Conservation (phyloP, 2,888 invertebrate genomes). For the Calliscelio sp. region DNA sequence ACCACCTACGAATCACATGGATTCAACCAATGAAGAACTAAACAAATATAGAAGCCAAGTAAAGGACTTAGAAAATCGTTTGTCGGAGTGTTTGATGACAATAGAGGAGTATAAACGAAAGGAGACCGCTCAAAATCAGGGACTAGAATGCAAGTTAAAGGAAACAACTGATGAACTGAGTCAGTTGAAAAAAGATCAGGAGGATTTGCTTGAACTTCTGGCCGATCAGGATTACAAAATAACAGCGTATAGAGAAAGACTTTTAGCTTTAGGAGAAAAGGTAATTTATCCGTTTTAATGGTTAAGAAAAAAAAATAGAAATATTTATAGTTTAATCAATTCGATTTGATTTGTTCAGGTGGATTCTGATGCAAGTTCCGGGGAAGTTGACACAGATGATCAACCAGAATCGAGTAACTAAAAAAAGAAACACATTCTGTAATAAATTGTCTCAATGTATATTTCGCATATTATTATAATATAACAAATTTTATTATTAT, state of each 20-base stretch:
- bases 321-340: conserved; percentile 1
- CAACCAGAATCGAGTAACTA: conserved; percentile 79
- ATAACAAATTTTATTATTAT: conserved; percentile 2
- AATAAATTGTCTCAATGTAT: conserved; percentile 36
- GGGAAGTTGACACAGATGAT: conserved; percentile 82
- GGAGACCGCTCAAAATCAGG: conserved; percentile 60
- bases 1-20: conserved; percentile 63
- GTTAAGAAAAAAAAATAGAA: background rate
- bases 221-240: conserved; percentile 94
- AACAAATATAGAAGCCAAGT: conserved; percentile 78
- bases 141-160: conserved; percentile 80
- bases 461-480: conserved; percentile 38
- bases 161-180: conserved; percentile 87
- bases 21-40: conserved; percentile 77
- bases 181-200: conserved; percentile 94
- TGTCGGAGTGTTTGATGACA: conserved; percentile 75
- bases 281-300: conserved; percentile 80
- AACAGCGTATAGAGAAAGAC: conserved; percentile 88
- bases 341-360: conserved; percentile 73
- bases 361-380: conserved; percentile 83
- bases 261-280: conserved; percentile 87
- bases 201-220: conserved; percentile 95
- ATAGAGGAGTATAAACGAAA: conserved; percentile 84
- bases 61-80: conserved; percentile 79
- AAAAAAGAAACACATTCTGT: too few species aligned